Percentiles rank a stretch among this genome's conserved stretches.
Evolutionary conservation across 2,888 invertebrate genomes (phyloP).

Genomic region (Noctua comes): DNA sequence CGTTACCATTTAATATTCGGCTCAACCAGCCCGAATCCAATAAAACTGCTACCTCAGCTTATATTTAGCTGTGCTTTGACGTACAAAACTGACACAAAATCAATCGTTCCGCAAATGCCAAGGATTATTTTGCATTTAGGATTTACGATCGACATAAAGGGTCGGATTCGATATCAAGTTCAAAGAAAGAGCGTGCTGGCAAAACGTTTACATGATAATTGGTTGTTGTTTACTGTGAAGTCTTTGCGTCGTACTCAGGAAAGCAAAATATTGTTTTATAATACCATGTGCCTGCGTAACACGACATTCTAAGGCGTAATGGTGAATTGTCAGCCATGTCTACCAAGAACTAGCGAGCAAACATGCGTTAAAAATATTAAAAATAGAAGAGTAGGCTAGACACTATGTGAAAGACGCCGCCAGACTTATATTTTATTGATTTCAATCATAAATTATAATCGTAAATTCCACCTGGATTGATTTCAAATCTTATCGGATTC

Average conservation of each 20-base stretch:
- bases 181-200: constrained; percentile 42
- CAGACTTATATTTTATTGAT: background rate
- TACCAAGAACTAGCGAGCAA: background rate
- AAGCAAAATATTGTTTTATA: background rate
- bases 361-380: no score
- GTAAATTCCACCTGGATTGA: background rate
- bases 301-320: constrained; percentile 1
- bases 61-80: background rate
- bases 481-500: constrained; percentile 15
- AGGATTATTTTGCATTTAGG: constrained; percentile 41
- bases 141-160: constrained; percentile 44
- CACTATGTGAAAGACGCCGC: no score
- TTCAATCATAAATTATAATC: background rate
- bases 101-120: constrained; percentile 37
- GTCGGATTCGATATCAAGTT: constrained; percentile 48
- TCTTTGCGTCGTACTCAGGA: constrained; percentile 13
- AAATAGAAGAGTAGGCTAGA: background rate
- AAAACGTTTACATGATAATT: constrained; percentile 44
- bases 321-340: no score
- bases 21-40: background rate
- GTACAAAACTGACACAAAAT: constrained; percentile 32
- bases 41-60: constrained; percentile 15
- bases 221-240: constrained; percentile 17
- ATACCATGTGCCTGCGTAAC: background rate
- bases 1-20: background rate